Base-by-base conservation (phyloP, 2,113 vertebrate genomes). In the Alectura lathami region DNA sequence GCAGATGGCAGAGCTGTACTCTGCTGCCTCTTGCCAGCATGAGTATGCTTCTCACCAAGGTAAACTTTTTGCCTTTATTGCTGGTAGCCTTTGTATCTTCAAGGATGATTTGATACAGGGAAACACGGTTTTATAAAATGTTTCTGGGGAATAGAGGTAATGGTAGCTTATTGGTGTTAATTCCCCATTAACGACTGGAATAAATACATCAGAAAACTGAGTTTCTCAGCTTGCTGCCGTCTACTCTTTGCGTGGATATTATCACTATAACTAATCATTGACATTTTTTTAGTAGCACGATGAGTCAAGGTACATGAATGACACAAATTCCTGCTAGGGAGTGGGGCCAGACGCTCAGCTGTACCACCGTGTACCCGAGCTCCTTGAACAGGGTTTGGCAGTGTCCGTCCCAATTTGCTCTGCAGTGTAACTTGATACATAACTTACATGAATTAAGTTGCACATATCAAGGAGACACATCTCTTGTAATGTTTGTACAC, bases 21-120 rank as follows among this genome's bases (percentile, higher is more conserved):
- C 11, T 50, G 47, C 15, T 78, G 38, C 22, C 11, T 2, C 0
- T 30, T 63, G 47, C 23, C 34, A 50, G 34, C 11, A 27, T 21
- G 9, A 3, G 1, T 1, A 17, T 0, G 0, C 4, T 45, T 84
- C 22, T 77, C 2, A 11, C 48, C 32, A 4, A 53, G 5, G 8
- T 48, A 70, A 42, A 20, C 11, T 29, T 21, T 67, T 30, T 83
- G 36, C 11, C 11, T 66, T 14, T 50, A 0, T 50, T 70, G 14
- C 9, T 62, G n/a, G 34, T 16, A 85, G 15, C 6, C 3, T 74
- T 87, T 82, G 9, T 20, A 20, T 34, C 23, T 56, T 86, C 5
- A 32, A 2, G 13, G 9, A 5, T 80, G 23, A 38, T 38, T 45
- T 16, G 51, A 1, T 38, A 11, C 30, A 60, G 23, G 32, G 22